Base-by-base conservation (phyloP, 1,140 invertebrate species). In the Cyphomyrmex costatus region DNA sequence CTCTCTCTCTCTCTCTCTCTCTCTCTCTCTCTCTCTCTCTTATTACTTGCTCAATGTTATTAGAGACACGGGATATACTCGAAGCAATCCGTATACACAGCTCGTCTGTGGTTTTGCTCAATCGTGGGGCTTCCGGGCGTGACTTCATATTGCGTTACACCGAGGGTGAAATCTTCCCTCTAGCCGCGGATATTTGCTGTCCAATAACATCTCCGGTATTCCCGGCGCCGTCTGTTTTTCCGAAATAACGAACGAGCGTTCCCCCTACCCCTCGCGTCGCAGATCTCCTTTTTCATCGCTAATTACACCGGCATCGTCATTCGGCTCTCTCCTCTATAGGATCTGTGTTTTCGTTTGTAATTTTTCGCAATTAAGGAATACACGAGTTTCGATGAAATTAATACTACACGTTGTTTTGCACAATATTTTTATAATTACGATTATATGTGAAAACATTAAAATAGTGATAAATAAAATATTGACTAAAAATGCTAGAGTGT, bases 91-190 rank as follows among this genome's bases (percentile, higher is more conserved):
- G 68, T 74, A 78, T 77, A 60, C 83, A 36, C 51, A 21, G 10
- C 27, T 74, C 61, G 46, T 88, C 58, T 60, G 87, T 53, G 87
- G 77, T 89, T 88, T 71, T 49, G 60, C 70, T 70, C 70, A 71
- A 86, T 86, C 76, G 61, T 86, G 85, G 79, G 87, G 87, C 84
- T 88, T 89, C 84, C 53, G 60, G 27, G 21, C 65, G 16, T 60
- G 77, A 80, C 63, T 46, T 53, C 88, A n/a, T 88, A 79, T 86
- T 51, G 66, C 60, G 53, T 85, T 63, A 65, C 88, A 16, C 24
- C 42, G 46, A 76, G 68, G 79, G 79, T 83, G 53, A 83, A 83
- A 83, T 83, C 68, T 83, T 83, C 68, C 24, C 79, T 83, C 68
- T 60, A 74, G 79, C 36, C 51, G 53, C 68, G 68, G 79, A 83